Base-by-base conservation (phyloP, 2,113 vertebrate genomes). In the Chaetura pelagica region DNA sequence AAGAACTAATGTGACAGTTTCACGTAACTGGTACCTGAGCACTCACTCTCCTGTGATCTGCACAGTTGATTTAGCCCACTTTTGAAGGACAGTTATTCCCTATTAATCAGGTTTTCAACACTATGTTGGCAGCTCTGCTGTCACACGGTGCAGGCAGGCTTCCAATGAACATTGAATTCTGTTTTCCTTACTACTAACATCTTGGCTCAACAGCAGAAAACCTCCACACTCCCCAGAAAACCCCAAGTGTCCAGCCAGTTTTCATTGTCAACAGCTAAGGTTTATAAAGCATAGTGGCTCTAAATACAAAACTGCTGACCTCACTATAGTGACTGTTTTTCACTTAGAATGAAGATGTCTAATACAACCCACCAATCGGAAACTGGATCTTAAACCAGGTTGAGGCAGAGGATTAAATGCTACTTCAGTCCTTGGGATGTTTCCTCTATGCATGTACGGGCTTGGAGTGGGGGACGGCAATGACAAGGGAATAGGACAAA, bases 171-270 rank as follows among this genome's bases (percentile, higher is more conserved):
- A 30, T 40, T 48, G 66, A 62, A 84, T 71, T 90, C 44, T 57
- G 82, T 69, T 90, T 94, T 61, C 55, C 75, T 83, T 91, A 55
- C 57, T 80, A 92, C 72, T 81, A 93, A 82, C 30, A 92, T 80
- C 62, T 88, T 89, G 64, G 32, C 38, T 61, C 84, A 95, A 74
- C 8, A 44, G 38, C 48, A 90, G 34, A 84, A 69, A 48, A 29
- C 42, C 14, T 59, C 9, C 10, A 11, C 19, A 19, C 10, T 8
- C 14, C 14, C 30, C 15, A 22, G 3, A 12, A 51, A 72, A 42
- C 40, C 32, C 27, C 35, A 87, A 82, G 38, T 10, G 14, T 52
- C 54, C 68, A 66, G 24, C 24, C 23, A 30, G 49, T 90, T 94
- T 83, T 67, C 40, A 63, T 4, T 79, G 30, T 54, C 77, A 89